Base-by-base conservation (phyloP, 2,113 vertebrate genomes). In the Gobiocypris rarus region DNA sequence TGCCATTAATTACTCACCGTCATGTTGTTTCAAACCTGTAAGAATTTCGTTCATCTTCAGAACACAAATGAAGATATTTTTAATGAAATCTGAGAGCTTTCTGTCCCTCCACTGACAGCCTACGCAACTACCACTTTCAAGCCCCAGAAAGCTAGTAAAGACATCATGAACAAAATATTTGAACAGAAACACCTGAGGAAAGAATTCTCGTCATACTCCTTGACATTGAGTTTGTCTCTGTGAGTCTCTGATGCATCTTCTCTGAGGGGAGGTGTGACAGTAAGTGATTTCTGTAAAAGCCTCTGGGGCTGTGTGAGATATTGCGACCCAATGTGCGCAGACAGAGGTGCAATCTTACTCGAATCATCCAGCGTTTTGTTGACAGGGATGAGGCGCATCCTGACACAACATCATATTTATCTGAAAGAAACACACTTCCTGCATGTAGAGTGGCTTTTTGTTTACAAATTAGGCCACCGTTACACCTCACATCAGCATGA, bases 271-370 rank as follows among this genome's bases (percentile, higher is more conserved):
- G 54, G 41, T 73, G 65, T 63, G 54, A 41, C 24, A 78, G 63
- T 34, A 56, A 82, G 71, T 75, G 82, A 75, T 83, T 83, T 83
- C 58, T 50, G 70, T 17, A 75, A 71, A 74, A 83, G 17, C 82
- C 43, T 41, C 1, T 3, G 19, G 58, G 28, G 10, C 22, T 9
- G 0, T 9, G 31, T 83, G 58, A 52, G 31, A 69, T 69, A 54
- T 38, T 67, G 24, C 43, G 50, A 19, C 24, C 9, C 31, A 24
- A 65, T 50, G 48, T 14, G 22, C 56, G 41, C 71, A 84, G 58
- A 76, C 73, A 83, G 41, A 76, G 22, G 58, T 75, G 43, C 26
- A 48, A 75, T 54, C 38, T 76, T 59, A 76, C 48, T 67, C 74
- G 50, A 34, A 63, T 63, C 70, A 75, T 9, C 28, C 34, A 26